Conservation (phyloP, 2,888 invertebrate species). For the Leptinotarsa peninsularis region DNA sequence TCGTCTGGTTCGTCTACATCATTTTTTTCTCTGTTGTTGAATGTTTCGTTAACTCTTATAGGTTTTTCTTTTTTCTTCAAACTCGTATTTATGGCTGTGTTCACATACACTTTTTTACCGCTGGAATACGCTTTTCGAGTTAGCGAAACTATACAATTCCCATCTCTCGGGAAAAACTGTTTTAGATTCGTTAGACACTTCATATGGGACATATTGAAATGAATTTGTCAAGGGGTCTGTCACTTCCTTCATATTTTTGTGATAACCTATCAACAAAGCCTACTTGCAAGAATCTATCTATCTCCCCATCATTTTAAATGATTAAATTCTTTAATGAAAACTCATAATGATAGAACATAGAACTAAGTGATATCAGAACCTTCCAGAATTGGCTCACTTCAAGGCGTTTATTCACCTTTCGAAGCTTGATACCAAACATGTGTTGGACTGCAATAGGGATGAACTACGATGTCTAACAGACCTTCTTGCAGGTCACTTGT, state of each 20-base stretch:
- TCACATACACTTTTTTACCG: conserved; percentile 16
- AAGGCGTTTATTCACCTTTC: too few relatives aligned
- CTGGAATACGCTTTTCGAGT: conserved; percentile 24
- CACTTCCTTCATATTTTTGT: background rate
- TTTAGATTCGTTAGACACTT: conserved; percentile 17
- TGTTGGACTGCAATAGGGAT: too few relatives aligned
- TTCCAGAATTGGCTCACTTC: too few relatives aligned
- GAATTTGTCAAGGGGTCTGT: background rate
- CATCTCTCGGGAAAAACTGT: conserved; percentile 3
- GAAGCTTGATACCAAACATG: too few relatives aligned
- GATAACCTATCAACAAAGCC: background rate
- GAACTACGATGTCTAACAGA: too few relatives aligned
- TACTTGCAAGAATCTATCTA: background rate
- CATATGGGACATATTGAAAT: conserved; percentile 22
- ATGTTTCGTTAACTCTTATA: conserved; percentile 15
- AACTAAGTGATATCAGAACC: too few relatives aligned
- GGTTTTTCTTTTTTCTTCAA: background rate
- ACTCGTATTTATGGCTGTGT: conserved; percentile 11
- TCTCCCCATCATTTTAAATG: too few relatives aligned
- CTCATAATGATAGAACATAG: too few relatives aligned
- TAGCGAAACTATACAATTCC: conserved; percentile 16
- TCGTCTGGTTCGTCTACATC: conserved; percentile 32
- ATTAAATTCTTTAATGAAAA: too few relatives aligned
- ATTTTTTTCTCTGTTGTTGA: conserved; percentile 22
- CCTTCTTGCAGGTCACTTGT: too few relatives aligned